These are phyloP conservation scores for Toxotes chatareus DNA, from an alignment of 2,113 vertebrate genomes.

Conservation along the genomic window DNA sequence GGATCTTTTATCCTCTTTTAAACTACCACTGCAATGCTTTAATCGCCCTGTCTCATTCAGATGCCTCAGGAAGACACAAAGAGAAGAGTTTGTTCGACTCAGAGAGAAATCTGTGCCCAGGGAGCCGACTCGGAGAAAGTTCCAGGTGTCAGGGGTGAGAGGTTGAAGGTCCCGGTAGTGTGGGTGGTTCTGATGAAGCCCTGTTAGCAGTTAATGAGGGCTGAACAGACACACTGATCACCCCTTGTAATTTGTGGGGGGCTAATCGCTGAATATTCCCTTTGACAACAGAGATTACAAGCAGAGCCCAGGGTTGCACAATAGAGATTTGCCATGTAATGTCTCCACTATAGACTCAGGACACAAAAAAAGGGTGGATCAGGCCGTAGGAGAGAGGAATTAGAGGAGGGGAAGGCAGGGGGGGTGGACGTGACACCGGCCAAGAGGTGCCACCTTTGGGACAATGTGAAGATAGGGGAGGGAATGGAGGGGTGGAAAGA, in stretches of 20 bases:
- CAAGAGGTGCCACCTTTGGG: constrained; percentile 70
- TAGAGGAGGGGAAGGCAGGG: constrained; percentile 35
- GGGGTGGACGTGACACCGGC: constrained; percentile 53
- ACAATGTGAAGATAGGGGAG: constrained; percentile 58
- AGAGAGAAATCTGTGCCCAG: constrained; percentile 52
- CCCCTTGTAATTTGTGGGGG: constrained; percentile 78
- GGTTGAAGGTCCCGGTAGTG: constrained; percentile 81
- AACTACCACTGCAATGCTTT: constrained; percentile 17
- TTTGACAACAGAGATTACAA: constrained; percentile 82
- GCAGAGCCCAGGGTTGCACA: constrained; percentile 70
- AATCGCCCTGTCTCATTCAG: constrained; percentile 27
- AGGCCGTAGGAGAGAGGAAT: constrained; percentile 68
- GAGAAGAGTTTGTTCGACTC: constrained; percentile 52
- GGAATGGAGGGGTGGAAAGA: neutral
- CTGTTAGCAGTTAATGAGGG: constrained; percentile 81
- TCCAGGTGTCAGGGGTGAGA: constrained; percentile 80
- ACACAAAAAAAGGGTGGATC: constrained; percentile 76
- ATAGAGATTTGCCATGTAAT: constrained; percentile 79
- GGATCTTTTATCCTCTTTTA: constrained; percentile 50
- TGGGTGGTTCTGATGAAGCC: constrained; percentile 80
- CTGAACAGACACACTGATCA: constrained; percentile 80
- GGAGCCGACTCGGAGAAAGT: constrained; percentile 62
- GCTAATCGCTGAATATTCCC: constrained; percentile 82
- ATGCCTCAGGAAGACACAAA: constrained; percentile 49
- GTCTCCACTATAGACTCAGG: constrained; percentile 73